These are phyloP conservation scores for Coelopa frigida DNA, from an alignment of 1,140 invertebrate species.

Conservation along the genomic window DNA sequence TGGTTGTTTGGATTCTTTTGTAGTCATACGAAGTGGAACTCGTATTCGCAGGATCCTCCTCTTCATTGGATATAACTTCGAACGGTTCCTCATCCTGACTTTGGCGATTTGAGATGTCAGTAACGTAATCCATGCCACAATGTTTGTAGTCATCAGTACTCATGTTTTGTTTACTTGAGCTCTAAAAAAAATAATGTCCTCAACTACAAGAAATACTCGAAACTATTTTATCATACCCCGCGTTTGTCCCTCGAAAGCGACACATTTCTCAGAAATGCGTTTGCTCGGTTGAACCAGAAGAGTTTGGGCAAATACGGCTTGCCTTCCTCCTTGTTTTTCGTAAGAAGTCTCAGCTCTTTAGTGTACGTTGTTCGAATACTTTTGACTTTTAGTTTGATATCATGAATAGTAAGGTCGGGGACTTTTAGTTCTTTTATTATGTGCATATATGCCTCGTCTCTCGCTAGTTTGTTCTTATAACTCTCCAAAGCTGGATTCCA, in stretches of 20 bases:
- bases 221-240: no score
- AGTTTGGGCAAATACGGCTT: conserved; percentile 27
- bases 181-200: no score
- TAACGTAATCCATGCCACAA: no score
- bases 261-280: conserved; percentile 29
- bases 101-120: no score
- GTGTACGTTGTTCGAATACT: conserved; percentile 42
- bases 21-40: no score
- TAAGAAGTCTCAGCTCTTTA: conserved; percentile 38
- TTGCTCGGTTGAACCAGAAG: conserved; percentile 31
- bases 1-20: no score
- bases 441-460: conserved; percentile 33
- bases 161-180: no score
- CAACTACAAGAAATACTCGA: no score
- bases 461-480: conserved; percentile 36
- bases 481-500: conserved; percentile 36
- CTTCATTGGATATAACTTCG: no score
- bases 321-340: conserved; percentile 28
- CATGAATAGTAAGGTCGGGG: conserved; percentile 28
- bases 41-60: no score
- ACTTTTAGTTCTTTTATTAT: conserved; percentile 35
- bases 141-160: no score
- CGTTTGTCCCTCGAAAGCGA: conserved; percentile 25
- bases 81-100: no score
- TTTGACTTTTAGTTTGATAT: conserved; percentile 43